phyloP scores from a whole-genome alignment of 2,888 invertebrate species.

The Cheilosia impressa region DNA sequence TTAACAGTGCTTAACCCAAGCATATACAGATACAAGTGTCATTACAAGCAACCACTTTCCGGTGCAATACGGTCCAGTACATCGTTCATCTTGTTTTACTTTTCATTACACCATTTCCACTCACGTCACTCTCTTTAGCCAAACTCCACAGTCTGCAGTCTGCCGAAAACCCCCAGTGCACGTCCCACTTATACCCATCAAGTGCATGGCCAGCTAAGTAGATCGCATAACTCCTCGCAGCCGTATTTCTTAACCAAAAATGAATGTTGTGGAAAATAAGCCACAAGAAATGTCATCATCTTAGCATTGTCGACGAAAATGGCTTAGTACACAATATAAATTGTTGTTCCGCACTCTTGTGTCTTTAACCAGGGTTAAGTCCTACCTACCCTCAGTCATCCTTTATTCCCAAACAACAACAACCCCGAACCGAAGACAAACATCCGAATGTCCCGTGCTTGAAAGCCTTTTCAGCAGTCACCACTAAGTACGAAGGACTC shows the following conservation, averaged over 20 bases:
- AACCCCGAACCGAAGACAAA: constrained; percentile 61
- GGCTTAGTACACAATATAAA: constrained; percentile 68
- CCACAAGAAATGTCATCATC: constrained; percentile 48
- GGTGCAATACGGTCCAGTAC: no score
- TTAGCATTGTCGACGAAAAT: constrained; percentile 59
- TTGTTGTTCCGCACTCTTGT: constrained; percentile 60
- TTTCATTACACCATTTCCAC: no score
- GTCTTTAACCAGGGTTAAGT: constrained; percentile 51
- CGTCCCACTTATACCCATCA: background rate
- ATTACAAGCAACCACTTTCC: no score
- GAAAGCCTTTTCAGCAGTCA: constrained; percentile 64
- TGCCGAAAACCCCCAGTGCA: no score
- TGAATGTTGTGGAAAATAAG: constrained; percentile 39
- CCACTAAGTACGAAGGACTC: constrained; percentile 65
- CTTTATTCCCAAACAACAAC: constrained; percentile 23
- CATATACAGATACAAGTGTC: no score
- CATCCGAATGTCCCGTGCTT: constrained; percentile 66
- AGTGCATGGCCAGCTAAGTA: constrained; percentile 4
- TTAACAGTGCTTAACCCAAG: no score
- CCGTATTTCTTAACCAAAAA: constrained; percentile 35
- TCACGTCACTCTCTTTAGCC: no score
- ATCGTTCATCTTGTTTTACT: no score
- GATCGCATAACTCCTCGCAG: constrained; percentile 28
- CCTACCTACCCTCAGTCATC: constrained; percentile 17
- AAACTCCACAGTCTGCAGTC: no score